These are phyloP conservation scores for Onychomys leucogaster DNA, from an alignment of 2,797 vertebrate species.

Conservation along the genomic window DNA sequence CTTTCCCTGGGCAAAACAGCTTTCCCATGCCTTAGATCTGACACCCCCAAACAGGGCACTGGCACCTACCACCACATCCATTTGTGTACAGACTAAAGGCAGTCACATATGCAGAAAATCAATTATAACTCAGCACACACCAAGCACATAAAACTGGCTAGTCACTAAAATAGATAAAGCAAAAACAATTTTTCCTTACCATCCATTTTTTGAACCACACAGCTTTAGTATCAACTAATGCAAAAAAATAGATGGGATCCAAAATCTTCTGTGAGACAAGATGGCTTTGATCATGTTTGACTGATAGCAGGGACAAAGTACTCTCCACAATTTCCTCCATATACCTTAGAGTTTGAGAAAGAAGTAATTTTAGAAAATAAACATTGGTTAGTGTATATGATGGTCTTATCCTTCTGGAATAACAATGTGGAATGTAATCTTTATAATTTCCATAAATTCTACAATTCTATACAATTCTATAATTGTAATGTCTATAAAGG, in stretches of 20 bases:
- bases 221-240: constrained; percentile 95
- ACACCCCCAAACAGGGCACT: background rate
- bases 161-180: background rate
- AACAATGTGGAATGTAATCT: background rate
- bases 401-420: constrained; percentile 19
- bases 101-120: background rate
- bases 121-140: background rate
- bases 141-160: constrained; percentile 13
- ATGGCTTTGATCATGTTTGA: constrained; percentile 86
- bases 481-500: constrained; percentile 35
- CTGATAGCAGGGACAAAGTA: constrained; percentile 93
- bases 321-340: constrained; percentile 98
- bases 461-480: too few relatives aligned
- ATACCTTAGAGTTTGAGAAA: constrained; percentile 89
- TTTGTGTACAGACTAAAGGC: background rate
- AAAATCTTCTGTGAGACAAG: constrained; percentile 87
- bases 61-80: background rate
- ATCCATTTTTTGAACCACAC: constrained; percentile 99
- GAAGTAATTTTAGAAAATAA: background rate
- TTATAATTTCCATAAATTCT: background rate
- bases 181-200: constrained; percentile 88
- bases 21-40: background rate
- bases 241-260: constrained; percentile 93
- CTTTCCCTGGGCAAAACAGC: background rate
- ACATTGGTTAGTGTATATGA: background rate